Evolutionary conservation across 2,113 vertebrate species (phyloP), one percentile per base, ranked within the genome.

Genomic region (Clarias batrachus): DNA sequence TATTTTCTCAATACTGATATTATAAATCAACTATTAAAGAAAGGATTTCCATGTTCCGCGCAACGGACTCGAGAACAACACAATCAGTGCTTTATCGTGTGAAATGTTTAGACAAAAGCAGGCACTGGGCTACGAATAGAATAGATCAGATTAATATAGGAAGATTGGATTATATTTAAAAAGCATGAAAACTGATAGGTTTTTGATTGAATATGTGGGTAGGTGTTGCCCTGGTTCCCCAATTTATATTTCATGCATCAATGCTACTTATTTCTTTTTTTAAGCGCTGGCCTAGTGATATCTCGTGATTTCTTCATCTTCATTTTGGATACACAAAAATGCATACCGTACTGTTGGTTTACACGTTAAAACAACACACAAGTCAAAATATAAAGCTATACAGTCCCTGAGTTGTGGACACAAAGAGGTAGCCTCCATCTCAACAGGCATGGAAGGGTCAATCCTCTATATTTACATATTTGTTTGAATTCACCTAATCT

Each of bases 401-500:
- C 33, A 82, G 12, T 21, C 57, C 25, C 66, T 57, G 59, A 27
- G 23, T 48, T 88, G 76, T 77, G 82, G 85, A 78, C 62, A 84
- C 41, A 70, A 19, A 73, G n/a, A 83, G 65, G 27, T 41, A 76
- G 56, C 54, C 76, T 86, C 68, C 66, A 60, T 68, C 66, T 76
- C 41, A 81, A 37, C 85, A 84, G 71, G 23, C 82, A 89, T 68
- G 87, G 76, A 52, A 88, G 60, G 79, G 56, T 79, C 83, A 89
- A 91, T 91, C 76, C 66, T 73, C 37, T 21, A 52, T 89, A 89
- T 83, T 88, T 84, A 88, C 57, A 62, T 81, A 81, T 81, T 81
- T 81, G 88, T 90, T 78, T 87, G 60, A 82, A 5, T 41, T 65
- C 70, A 52, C 77, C 86, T 90, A 88, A 93, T 92, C 90, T 41